Conservation (phyloP, 2,797 vertebrate species). For the Rhincodon typus region DNA sequence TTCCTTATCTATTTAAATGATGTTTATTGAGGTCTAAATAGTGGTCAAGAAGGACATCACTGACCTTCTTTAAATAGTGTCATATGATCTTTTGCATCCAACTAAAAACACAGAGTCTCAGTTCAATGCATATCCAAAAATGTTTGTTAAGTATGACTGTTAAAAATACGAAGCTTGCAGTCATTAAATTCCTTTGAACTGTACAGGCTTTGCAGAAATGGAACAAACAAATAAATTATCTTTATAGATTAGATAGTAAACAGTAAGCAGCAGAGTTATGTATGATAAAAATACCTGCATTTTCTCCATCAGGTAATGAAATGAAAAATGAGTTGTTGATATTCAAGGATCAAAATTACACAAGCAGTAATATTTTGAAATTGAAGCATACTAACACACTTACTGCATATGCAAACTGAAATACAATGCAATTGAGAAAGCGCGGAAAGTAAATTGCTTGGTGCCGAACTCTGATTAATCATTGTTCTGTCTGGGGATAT, state of each 20-base stretch:
- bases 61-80: neutral
- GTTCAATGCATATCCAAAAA: neutral
- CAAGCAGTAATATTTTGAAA: neutral
- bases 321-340: constrained; percentile 14
- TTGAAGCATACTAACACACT: neutral
- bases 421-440: neutral
- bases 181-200: neutral
- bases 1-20: neutral
- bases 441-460: neutral
- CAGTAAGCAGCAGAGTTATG: neutral
- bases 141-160: neutral
- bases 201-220: neutral
- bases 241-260: neutral
- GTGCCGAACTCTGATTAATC: neutral
- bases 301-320: neutral
- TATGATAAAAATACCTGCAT: neutral
- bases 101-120: neutral
- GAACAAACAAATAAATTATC: neutral
- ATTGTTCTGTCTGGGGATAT: neutral
- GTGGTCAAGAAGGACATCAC: neutral
- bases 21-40: neutral
- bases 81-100: neutral
- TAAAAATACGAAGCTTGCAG: neutral
- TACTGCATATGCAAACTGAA: neutral
- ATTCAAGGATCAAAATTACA: constrained; percentile 4